These are phyloP conservation scores for Serranus cabrilla DNA, from an alignment of 2,797 vertebrate species.

Conservation along the genomic window DNA sequence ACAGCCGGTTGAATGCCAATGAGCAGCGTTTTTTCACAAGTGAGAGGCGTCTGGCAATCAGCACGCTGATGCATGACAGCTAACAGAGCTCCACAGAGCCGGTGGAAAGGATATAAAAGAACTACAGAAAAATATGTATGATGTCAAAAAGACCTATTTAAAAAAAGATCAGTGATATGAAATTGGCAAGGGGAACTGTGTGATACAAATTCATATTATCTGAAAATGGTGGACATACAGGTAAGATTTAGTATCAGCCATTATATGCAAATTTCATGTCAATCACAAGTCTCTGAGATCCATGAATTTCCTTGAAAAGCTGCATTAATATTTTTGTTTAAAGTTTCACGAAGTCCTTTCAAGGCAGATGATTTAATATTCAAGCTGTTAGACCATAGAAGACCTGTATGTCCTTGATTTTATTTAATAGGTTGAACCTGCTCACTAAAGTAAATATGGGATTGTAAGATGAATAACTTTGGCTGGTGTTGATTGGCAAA, in stretches of 20 bases:
- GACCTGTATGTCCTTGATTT: not conserved
- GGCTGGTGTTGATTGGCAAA: too few relatives aligned
- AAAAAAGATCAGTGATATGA: conserved; percentile 10
- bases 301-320: not conserved
- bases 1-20: conserved; percentile 51
- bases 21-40: conserved; percentile 16
- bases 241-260: not conserved
- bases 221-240: not conserved
- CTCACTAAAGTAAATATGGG: not conserved
- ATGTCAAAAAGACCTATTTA: not conserved
- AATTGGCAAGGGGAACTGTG: not conserved
- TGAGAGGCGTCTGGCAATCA: conserved; percentile 29
- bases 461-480: too few relatives aligned
- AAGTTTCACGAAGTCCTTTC: not conserved
- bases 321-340: not conserved
- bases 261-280: not conserved
- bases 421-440: not conserved
- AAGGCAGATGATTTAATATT: not conserved
- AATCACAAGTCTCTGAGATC: not conserved
- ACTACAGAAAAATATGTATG: not conserved
- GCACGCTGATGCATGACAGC: conserved; percentile 7
- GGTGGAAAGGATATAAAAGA: not conserved
- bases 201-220: not conserved
- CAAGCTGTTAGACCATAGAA: not conserved
- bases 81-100: conserved; percentile 7